These are phyloP conservation scores for Melitaea cinxia DNA, from an alignment of 1,140 invertebrate species.

Conservation along the genomic window DNA sequence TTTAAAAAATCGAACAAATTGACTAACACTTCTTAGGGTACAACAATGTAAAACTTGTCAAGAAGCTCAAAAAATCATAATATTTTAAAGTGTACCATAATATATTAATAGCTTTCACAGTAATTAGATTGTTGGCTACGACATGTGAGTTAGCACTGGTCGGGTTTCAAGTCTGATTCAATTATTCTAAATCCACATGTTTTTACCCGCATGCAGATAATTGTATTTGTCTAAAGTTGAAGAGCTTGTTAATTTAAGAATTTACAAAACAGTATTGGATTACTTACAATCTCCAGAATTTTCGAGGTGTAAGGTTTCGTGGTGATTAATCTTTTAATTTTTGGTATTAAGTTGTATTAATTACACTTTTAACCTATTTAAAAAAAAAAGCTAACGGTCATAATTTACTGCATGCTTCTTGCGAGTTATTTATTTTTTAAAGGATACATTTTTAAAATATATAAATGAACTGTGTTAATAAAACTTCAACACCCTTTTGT, in stretches of 20 bases:
- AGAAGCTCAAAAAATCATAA: constrained; percentile 17
- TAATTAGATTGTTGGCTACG: constrained; percentile 44
- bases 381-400: no score
- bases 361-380: no score
- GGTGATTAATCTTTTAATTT: neutral
- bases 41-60: neutral
- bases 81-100: constrained; percentile 21
- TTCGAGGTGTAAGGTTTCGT: neutral
- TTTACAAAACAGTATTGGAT: constrained; percentile 10
- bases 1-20: no score
- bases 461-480: no score
- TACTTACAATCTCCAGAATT: neutral
- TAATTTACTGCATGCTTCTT: no score
- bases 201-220: constrained; percentile 24
- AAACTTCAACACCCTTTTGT: no score
- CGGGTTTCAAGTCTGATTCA: constrained; percentile 42
- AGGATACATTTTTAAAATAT: no score
- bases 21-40: neutral
- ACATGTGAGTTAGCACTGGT: constrained; percentile 34
- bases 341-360: no score
- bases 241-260: constrained; percentile 18
- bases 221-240: constrained; percentile 25
- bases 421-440: no score
- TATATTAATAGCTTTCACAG: constrained; percentile 24
- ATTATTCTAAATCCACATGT: constrained; percentile 40